phyloP scores from a whole-genome alignment of 2,797 vertebrate species.

The Iguana delicatissima region DNA sequence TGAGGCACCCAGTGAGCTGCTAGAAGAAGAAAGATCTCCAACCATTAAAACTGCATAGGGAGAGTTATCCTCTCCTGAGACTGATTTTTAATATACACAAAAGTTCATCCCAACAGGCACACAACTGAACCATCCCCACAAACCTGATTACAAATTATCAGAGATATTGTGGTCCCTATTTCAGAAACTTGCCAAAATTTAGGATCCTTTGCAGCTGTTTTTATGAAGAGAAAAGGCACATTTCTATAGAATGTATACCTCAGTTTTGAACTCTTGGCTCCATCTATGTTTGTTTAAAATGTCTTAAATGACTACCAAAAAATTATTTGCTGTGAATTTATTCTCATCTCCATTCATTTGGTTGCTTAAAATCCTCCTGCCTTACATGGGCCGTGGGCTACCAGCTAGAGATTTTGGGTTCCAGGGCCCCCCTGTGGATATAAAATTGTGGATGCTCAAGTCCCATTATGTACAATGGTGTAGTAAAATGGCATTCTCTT shows the following conservation, averaged over 20 bases:
- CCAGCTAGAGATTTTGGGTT: too few species aligned
- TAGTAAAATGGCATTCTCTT: too few species aligned
- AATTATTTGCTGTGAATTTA: not conserved
- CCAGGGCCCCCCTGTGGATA: too few species aligned
- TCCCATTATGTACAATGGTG: too few species aligned
- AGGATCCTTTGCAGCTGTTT: not conserved
- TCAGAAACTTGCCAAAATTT: not conserved
- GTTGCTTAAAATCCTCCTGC: not conserved
- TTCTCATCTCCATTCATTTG: not conserved
- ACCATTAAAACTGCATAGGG: not conserved
- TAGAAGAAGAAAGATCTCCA: not conserved
- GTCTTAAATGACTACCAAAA: not conserved
- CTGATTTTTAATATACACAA: not conserved
- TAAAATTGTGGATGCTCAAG: too few species aligned
- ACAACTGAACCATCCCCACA: not conserved
- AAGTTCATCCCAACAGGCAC: not conserved
- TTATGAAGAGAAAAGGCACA: not conserved
- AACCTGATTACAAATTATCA: not conserved
- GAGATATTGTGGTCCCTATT: not conserved
- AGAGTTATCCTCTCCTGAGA: too few species aligned
- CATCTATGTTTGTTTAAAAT: not conserved
- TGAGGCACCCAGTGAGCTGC: constrained; percentile 38
- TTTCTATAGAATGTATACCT: not conserved
- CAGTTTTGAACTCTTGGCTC: not conserved
- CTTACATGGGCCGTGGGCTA: too few species aligned